Conservation (phyloP, 2,113 vertebrate species). For the Chaenogobius annularis region DNA sequence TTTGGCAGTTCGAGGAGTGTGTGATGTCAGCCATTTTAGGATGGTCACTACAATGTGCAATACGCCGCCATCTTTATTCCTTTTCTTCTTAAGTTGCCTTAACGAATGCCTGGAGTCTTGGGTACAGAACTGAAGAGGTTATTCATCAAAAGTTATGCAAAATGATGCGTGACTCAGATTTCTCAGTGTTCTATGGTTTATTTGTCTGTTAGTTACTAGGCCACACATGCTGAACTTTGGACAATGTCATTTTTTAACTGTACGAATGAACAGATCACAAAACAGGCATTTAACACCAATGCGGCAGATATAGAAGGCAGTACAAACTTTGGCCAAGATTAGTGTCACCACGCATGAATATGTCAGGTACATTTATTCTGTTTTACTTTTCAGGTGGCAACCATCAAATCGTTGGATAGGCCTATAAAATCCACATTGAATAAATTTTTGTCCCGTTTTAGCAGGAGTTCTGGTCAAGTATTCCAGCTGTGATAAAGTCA, state of each 20-base stretch:
- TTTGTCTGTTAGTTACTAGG: slow-evolving; percentile 65
- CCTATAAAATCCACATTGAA: not conserved
- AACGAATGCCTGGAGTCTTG: slow-evolving; percentile 69
- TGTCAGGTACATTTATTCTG: not conserved
- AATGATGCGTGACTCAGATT: slow-evolving; percentile 63
- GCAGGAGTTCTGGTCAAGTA: not conserved
- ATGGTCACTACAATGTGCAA: slow-evolving; percentile 71
- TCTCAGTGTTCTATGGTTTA: slow-evolving; percentile 47
- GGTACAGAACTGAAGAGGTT: slow-evolving; percentile 66
- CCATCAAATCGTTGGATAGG: not conserved
- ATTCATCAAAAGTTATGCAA: slow-evolving; percentile 65
- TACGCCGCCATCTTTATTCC: slow-evolving; percentile 74
- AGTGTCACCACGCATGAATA: not conserved
- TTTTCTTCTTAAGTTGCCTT: slow-evolving; percentile 65
- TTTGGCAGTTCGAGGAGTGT: slow-evolving; percentile 66
- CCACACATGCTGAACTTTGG: slow-evolving; percentile 44
- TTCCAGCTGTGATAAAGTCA: not conserved
- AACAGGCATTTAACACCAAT: slow-evolving; percentile 11
- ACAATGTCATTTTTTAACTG: slow-evolving; percentile 54
- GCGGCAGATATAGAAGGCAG: slow-evolving; percentile 27
- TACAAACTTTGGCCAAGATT: slow-evolving; percentile 7
- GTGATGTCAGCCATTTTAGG: slow-evolving; percentile 79
- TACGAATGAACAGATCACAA: slow-evolving; percentile 25
- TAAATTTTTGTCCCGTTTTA: not conserved
- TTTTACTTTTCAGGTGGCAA: not conserved